A percentile compares a stretch with the other conserved stretches of the same genome.
phyloP scores from a whole-genome alignment of 2,888 invertebrate genomes.

The Amblyteles armatorius region DNA sequence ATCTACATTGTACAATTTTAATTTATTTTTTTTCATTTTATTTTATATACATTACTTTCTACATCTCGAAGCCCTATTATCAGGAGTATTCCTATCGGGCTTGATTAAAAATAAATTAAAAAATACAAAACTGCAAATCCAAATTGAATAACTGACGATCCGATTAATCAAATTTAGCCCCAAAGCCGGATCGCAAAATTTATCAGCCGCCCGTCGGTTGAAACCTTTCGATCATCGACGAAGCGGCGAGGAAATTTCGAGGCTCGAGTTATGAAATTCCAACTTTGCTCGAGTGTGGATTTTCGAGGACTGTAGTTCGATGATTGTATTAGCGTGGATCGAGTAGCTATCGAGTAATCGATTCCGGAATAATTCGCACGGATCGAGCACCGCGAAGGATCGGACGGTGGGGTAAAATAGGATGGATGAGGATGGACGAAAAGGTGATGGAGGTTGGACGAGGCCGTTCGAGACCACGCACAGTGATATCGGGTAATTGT shows the following conservation, averaged over 20 bases:
- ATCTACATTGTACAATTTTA: too few species aligned
- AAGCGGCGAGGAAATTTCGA: not conserved
- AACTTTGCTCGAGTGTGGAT: not conserved
- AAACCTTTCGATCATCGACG: not conserved
- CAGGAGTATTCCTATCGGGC: too few species aligned
- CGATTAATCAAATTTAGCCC: not conserved
- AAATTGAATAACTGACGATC: not conserved
- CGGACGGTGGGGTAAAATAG: not conserved
- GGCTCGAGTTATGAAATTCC: conserved; percentile 3
- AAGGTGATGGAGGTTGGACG: conserved; percentile 18
- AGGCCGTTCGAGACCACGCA: not conserved
- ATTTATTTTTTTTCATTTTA: too few species aligned
- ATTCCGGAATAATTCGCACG: conserved; percentile 32
- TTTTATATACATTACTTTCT: too few species aligned
- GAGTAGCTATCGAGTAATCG: conserved; percentile 19
- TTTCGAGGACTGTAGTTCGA: not conserved
- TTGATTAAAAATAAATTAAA: too few species aligned
- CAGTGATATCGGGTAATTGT: conserved; percentile 49
- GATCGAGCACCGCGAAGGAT: not conserved
- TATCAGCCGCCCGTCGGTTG: not conserved
- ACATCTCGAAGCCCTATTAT: too few species aligned
- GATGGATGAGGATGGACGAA: not conserved
- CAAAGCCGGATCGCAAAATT: not conserved
- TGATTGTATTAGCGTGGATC: not conserved
- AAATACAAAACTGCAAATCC: too few species aligned